These are phyloP conservation scores for Lacanobia oleracea DNA, from an alignment of 2,888 invertebrate species.

Conservation along the genomic window DNA sequence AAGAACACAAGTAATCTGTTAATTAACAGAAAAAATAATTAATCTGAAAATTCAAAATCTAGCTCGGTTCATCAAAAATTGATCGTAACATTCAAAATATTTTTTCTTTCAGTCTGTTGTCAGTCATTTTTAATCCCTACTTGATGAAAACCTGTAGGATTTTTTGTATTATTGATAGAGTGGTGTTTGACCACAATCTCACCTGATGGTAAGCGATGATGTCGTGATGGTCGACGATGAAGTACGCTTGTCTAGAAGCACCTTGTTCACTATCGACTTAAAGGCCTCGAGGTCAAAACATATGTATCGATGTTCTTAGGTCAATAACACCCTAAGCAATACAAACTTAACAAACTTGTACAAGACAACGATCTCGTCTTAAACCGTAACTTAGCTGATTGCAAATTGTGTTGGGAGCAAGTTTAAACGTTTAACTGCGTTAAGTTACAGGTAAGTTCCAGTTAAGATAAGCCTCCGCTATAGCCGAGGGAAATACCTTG, in stretches of 20 bases:
- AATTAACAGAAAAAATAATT: not conserved
- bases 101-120: not conserved
- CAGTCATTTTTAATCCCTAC: not conserved
- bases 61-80: not conserved
- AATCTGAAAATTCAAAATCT: no score
- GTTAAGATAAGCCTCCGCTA: slow-evolving; percentile 53
- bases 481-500: slow-evolving; percentile 23
- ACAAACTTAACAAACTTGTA: slow-evolving; percentile 22
- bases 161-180: no score
- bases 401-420: slow-evolving; percentile 38
- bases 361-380: slow-evolving; percentile 57
- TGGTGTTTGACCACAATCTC: no score
- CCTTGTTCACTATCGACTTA: no score
- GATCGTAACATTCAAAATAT: not conserved
- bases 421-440: slow-evolving; percentile 30
- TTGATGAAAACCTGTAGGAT: not conserved
- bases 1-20: not conserved
- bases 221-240: no score
- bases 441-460: slow-evolving; percentile 52
- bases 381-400: slow-evolving; percentile 53
- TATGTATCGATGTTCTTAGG: not conserved
- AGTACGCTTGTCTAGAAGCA: no score
- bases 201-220: no score
- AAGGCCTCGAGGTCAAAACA: not conserved
- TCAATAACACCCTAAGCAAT: slow-evolving; percentile 15